Evolutionary conservation across 2,888 invertebrate genomes (phyloP), one percentile per base, ranked within the genome.

Genomic region (Axea sp.): DNA sequence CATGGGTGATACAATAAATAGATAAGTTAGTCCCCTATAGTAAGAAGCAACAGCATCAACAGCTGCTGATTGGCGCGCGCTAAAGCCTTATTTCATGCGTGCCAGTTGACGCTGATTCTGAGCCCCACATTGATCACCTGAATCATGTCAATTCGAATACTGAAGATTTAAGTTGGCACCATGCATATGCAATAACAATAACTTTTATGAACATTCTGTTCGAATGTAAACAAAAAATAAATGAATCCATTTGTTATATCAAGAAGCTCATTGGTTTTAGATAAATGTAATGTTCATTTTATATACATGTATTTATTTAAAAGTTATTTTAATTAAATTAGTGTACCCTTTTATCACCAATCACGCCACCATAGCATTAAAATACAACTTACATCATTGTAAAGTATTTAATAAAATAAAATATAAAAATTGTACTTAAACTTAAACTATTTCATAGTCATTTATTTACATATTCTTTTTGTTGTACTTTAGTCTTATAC

Each of bases 1-100:
- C 60, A 73, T 73, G 67, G 67, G 73, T 67, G 73, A 67, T 73
- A 53, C 28, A 67, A 51, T 3, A 51, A 35, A 37, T 73, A 73
- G 73, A 53, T 57, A 67, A 55, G 11, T 67, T 73, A 73, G 73
- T 60, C 55, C 75, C 76, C 68, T 67, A 75, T 76, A 77, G 67
- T 73, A 68, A 64, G 41, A 47, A 62, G 43, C 53, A 59, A 28
- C 57, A 51, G 53, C 41, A 62, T 71, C 69, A 62, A 37, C 30
- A 39, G 47, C 22, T 33, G 39, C 53, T 41, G 37, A 55, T 55
- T 62, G 62, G 62, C 53, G 60, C 19, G 9, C 35, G 59, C 35
- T 39, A 62, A 55, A 53, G 55, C 47, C 53, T 53, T 14, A 39
- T 55, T 71, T 71, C 69, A 71, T 71, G 69, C 69, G 69, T 33